Percentiles rank a stretch among this genome's conserved stretches.
Conservation (phyloP, 2,797 vertebrate genomes). For the Thaleichthys pacificus region DNA sequence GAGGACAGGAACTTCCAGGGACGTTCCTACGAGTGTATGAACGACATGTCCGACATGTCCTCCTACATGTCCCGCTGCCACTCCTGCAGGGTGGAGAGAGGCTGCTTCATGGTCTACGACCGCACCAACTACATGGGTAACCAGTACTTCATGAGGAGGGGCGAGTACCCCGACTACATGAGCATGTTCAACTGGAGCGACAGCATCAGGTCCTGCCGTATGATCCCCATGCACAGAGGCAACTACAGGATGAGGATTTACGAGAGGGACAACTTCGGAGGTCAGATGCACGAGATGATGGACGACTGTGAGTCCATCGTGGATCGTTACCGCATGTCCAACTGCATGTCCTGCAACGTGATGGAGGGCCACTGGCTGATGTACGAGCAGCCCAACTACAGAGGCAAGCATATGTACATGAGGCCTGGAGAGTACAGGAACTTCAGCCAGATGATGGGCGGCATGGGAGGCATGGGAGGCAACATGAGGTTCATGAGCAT, state of each 20-base stretch:
- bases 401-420: slow-evolving; percentile 14
- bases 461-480: neutral
- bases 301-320: slow-evolving; percentile 9
- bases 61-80: slow-evolving; percentile 14
- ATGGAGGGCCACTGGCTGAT: slow-evolving; percentile 8
- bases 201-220: slow-evolving; percentile 5
- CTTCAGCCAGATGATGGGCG: slow-evolving; percentile 6
- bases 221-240: slow-evolving; percentile 9
- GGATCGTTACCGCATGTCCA: slow-evolving; percentile 12
- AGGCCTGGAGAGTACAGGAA: slow-evolving; percentile 15
- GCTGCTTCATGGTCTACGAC: slow-evolving; percentile 15
- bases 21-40: slow-evolving; percentile 1
- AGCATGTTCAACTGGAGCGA: neutral
- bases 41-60: slow-evolving; percentile 8
- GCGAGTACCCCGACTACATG: slow-evolving; percentile 13
- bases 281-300: slow-evolving; percentile 11
- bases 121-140: slow-evolving; percentile 14
- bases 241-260: slow-evolving; percentile 8
- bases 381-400: slow-evolving; percentile 9
- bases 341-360: slow-evolving; percentile 16
- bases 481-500: slow-evolving; percentile 12
- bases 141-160: slow-evolving; percentile 14
- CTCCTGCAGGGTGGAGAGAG: slow-evolving; percentile 14
- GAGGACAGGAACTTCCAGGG: slow-evolving; percentile 7
- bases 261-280: slow-evolving; percentile 5